Base-by-base conservation (phyloP, 2,113 vertebrate species). In the Scomber colias region DNA sequence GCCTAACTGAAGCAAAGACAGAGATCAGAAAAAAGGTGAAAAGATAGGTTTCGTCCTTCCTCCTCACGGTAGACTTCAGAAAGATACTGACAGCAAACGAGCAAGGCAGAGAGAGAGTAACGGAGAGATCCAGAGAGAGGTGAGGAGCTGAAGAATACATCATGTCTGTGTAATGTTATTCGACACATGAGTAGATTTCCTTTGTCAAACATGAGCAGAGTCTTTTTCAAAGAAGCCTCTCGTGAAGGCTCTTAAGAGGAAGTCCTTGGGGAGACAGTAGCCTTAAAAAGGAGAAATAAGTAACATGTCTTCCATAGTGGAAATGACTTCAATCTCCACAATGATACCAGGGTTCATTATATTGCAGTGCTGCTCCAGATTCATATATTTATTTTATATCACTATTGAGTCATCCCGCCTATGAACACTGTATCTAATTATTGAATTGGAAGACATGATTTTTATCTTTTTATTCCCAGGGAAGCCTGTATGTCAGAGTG, bases 161-260 rank as follows among this genome's bases (percentile, higher is more conserved):
- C 13, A 48, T 54, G 16, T 63, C 49, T 66, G 30, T 77, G 74
- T 71, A 61, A 60, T 74, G 30, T 40, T 66, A 75, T 80, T 64
- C 14, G 17, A 65, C 54, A 63, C 44, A 44, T 1, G 11, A 48
- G 68, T 59, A 11, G 30, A 82, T 78, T 78, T 50, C 13, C 24
- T 78, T 75, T 86, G 68, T 79, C 19, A 64, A 71, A 75, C 53
- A 64, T 51, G 60, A 84, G 65, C 66, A 84, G 75, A 72, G 75
- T 60, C 44, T 46, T 65, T 70, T 70, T 70, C 13, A 85, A 72
- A 74, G 50, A 45, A 51, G 45, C 60, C 64, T 27, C 27, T 68
- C 31, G 65, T 74, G 82, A 63, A 4, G 14, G 46, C 44, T 71
- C 46, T 35, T 61, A 62, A 75, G 55, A 63, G 70, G 55, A 56